Evolutionary conservation across 2,888 invertebrate species (phyloP), one percentile per base, ranked within the genome.

Genomic region (Acrobasis consociella): DNA sequence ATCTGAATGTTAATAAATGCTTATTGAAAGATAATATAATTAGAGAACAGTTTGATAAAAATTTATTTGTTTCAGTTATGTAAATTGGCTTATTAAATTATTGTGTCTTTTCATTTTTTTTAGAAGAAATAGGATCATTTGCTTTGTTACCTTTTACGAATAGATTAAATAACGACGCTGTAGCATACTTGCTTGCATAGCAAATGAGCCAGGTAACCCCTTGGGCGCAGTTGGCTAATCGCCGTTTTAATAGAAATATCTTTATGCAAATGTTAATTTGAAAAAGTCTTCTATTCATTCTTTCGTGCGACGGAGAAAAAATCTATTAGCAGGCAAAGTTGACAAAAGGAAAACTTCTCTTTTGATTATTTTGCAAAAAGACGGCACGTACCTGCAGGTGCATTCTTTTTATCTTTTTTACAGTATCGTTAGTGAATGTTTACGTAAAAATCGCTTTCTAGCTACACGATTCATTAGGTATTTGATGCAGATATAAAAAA

Each of bases 191-290:
- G 5, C 10, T 58, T 56, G 63, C 49, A 62, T 62, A 62, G 55
- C 42, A 65, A 64, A 63, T 50, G 59, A 60, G 49, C 52, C 46
- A 22, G 52, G 37, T 56, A 49, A 31, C 31, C 78, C 70, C 76
- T 37, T 8, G 78, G 74, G 81, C 67, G 68, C 73, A 76, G 76
- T 83, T 78, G 74, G 77, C 70, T 82, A 81, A 82, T 79, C 72
- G 75, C 73, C 78, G 65, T 81, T 80, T 79, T 80, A 83, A 84
- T 83, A 82, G 77, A 79, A 79, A 81, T 78, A 79, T 81, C 76
- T 83, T 82, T 80, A 81, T 79, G 77, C 76, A 80, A 82, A 84
- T 84, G 83, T 83, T 83, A 82, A 85, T 84, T 83, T 66, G 65
- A 73, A 80, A 80, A 80, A 81, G 74, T 74, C 69, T 65, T 68